These are phyloP conservation scores for Pasiphila rectangulata DNA, from an alignment of 2,888 invertebrate genomes.

Conservation along the genomic window DNA sequence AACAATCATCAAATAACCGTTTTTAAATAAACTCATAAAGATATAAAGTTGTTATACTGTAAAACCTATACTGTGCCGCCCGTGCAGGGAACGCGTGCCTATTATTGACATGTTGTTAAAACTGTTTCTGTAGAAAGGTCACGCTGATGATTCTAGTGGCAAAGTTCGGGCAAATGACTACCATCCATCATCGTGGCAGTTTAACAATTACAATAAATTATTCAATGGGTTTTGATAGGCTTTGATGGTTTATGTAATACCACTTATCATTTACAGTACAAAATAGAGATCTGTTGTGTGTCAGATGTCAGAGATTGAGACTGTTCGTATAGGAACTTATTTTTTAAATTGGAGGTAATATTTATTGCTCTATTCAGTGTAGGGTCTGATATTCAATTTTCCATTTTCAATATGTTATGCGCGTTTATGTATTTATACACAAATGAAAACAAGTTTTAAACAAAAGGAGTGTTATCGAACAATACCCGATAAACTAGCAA, in stretches of 20 bases:
- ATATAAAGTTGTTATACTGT: conserved; percentile 8
- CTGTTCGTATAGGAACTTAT: too few species aligned
- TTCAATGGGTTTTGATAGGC: conserved; percentile 18
- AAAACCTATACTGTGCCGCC: conserved; percentile 15
- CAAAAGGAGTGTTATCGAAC: too few species aligned
- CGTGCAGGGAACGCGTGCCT: conserved; percentile 34
- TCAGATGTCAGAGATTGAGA: not conserved
- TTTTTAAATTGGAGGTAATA: too few species aligned
- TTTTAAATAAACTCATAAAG: not conserved
- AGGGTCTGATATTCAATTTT: too few species aligned
- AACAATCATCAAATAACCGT: too few species aligned
- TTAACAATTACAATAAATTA: conserved; percentile 19
- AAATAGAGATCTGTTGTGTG: not conserved
- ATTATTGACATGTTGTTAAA: conserved; percentile 42
- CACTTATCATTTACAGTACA: too few species aligned
- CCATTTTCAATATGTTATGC: too few species aligned
- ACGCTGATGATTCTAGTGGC: conserved; percentile 23
- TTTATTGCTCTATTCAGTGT: too few species aligned
- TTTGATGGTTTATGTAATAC: conserved; percentile 10
- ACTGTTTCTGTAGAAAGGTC: conserved; percentile 25
- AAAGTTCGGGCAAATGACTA: conserved; percentile 22
- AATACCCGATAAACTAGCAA: too few species aligned
- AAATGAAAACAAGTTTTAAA: not conserved
- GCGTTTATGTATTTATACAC: too few species aligned
- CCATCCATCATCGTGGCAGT: conserved; percentile 19